These are phyloP conservation scores for Adela reaumurella DNA, from an alignment of 2,888 invertebrate species.

Conservation along the genomic window DNA sequence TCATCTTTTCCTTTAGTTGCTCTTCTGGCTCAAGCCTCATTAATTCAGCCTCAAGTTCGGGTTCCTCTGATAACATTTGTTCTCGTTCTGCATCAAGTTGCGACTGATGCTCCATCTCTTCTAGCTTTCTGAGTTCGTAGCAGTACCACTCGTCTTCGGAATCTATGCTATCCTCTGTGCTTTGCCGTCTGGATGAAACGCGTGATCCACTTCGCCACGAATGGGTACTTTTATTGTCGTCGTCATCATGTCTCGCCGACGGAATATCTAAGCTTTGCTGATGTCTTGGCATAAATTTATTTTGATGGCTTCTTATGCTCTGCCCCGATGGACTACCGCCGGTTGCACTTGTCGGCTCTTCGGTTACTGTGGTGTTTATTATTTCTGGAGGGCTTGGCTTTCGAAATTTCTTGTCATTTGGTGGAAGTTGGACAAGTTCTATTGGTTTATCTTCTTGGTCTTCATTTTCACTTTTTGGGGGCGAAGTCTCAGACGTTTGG, in stretches of 20 bases:
- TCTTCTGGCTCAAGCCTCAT: slow-evolving; percentile 61
- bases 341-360: slow-evolving; percentile 46
- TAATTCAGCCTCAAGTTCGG: slow-evolving; percentile 49
- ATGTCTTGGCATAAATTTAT: slow-evolving; percentile 63
- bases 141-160: slow-evolving; percentile 93
- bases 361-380: slow-evolving; percentile 32
- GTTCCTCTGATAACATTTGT: slow-evolving; percentile 57
- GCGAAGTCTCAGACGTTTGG: slow-evolving; percentile 52
- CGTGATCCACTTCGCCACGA: slow-evolving; percentile 84
- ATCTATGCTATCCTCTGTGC: slow-evolving; percentile 90
- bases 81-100: slow-evolving; percentile 64
- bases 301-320: slow-evolving; percentile 55
- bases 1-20: slow-evolving; percentile 75
- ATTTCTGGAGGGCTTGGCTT: slow-evolving; percentile 41
- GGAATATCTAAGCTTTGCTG: slow-evolving; percentile 81
- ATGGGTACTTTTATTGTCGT: slow-evolving; percentile 82
- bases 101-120: slow-evolving; percentile 78
- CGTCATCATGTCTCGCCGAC: slow-evolving; percentile 67
- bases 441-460: slow-evolving; percentile 23
- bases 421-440: slow-evolving; percentile 17
- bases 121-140: slow-evolving; percentile 80
- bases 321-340: slow-evolving; percentile 66
- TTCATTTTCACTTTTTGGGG: slow-evolving; percentile 30
- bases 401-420: slow-evolving; percentile 27
- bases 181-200: slow-evolving; percentile 82